Percentiles rank a stretch among this genome's conserved stretches.
Evolutionary conservation across 2,888 invertebrate species (phyloP).

Genomic region (Cephus pygmeus): DNA sequence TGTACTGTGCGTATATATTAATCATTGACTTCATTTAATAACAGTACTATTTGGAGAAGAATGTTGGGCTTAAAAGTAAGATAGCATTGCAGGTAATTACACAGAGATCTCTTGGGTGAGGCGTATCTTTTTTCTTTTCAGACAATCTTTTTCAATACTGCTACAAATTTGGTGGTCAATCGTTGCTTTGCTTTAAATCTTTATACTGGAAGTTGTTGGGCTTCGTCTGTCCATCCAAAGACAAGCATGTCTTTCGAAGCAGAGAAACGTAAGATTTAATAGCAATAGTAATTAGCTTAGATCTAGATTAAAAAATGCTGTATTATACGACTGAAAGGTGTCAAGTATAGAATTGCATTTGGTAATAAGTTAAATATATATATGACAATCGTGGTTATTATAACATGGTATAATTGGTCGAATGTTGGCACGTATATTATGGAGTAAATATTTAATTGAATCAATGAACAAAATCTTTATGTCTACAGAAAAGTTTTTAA

Average conservation of each 20-base stretch:
- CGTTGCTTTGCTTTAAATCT: background rate
- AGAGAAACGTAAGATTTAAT: constrained; percentile 46
- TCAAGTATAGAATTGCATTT: no score
- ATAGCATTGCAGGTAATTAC: background rate
- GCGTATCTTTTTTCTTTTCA: background rate
- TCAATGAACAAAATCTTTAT: background rate
- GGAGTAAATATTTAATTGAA: background rate
- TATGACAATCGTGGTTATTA: background rate
- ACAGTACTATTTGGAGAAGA: background rate
- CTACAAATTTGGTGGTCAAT: background rate
- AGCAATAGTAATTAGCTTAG: background rate
- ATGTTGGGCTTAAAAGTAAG: background rate
- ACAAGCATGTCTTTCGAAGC: constrained; percentile 43
- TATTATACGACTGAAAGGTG: background rate
- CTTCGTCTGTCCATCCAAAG: background rate
- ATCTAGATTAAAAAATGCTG: background rate
- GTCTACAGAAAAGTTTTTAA: constrained; percentile 65
- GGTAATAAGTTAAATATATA: background rate
- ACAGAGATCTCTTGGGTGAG: background rate
- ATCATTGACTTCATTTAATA: background rate
- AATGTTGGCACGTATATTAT: background rate
- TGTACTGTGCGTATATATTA: background rate
- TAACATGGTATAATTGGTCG: background rate
- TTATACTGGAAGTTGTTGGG: background rate
- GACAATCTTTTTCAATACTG: background rate